Percentiles rank a stretch among this genome's conserved stretches.
These are phyloP conservation scores for Pasiphila rectangulata DNA, from an alignment of 2,888 invertebrate species.

Conservation along the genomic window DNA sequence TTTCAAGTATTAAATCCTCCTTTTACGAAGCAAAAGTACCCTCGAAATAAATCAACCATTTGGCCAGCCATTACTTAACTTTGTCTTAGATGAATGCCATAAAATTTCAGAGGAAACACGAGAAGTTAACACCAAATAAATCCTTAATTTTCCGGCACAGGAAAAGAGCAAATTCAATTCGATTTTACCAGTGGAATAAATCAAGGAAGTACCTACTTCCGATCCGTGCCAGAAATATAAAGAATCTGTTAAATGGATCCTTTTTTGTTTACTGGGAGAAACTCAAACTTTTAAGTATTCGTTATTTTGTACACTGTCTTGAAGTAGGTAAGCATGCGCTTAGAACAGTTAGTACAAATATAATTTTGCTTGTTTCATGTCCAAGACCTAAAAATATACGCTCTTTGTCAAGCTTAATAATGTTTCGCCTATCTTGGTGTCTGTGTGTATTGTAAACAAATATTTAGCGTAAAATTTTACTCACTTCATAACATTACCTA, in stretches of 20 bases:
- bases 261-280: background rate
- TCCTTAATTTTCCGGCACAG: constrained; percentile 34
- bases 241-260: constrained; percentile 1
- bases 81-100: constrained; percentile 25
- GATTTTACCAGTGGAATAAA: constrained; percentile 28
- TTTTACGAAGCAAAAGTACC: background rate
- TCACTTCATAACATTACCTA: too few species aligned
- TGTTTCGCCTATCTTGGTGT: too few species aligned
- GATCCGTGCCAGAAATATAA: background rate
- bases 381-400: too few species aligned
- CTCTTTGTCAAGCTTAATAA: too few species aligned
- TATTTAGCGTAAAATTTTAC: too few species aligned
- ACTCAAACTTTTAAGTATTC: background rate
- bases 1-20: background rate
- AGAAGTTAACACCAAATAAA: constrained; percentile 35
- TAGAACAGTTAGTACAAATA: too few species aligned
- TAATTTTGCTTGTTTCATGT: too few species aligned
- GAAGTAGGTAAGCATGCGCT: too few species aligned
- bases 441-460: too few species aligned
- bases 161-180: constrained; percentile 41
- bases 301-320: too few species aligned
- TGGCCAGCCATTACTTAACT: constrained; percentile 18
- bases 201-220: constrained; percentile 12
- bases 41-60: constrained; percentile 18
- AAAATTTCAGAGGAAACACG: constrained; percentile 25